A percentile compares a stretch with the other conserved stretches of the same genome.
Evolutionary conservation across 2,797 vertebrate genomes (phyloP).

Genomic region (Lagodon rhomboides): DNA sequence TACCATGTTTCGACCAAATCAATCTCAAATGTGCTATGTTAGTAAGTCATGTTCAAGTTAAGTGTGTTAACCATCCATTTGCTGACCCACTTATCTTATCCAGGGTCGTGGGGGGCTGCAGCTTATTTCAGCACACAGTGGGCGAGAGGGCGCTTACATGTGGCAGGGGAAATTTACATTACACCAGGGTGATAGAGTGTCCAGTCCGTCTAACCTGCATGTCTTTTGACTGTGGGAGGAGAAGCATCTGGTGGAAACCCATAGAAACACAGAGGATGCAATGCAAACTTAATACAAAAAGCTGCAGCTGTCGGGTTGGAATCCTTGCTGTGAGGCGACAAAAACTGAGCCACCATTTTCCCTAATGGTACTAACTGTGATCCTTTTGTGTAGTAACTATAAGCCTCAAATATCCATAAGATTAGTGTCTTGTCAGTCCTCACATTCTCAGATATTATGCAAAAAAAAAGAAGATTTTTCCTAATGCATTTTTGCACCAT

Average conservation of each 20-base stretch:
- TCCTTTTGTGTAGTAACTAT: not conserved
- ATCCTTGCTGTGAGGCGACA: not conserved
- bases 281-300: slow-evolving; percentile 4
- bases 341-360: not conserved
- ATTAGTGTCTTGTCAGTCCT: not conserved
- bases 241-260: slow-evolving; percentile 10
- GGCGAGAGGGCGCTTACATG: not conserved
- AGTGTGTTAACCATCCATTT: slow-evolving; percentile 13
- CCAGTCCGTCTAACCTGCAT: slow-evolving; percentile 6
- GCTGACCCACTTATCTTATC: slow-evolving; percentile 8
- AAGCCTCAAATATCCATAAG: not conserved
- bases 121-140: slow-evolving; percentile 18
- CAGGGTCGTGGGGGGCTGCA: not conserved
- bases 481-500: not conserved
- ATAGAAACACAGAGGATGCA: not conserved
- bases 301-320: not conserved
- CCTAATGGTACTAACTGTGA: not conserved
- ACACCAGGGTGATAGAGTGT: slow-evolving; percentile 8
- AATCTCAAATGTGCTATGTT: not conserved
- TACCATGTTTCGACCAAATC: not conserved
- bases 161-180: slow-evolving; percentile 3
- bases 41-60: slow-evolving; percentile 14
- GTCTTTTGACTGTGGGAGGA: slow-evolving; percentile 5
- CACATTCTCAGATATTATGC: not conserved
- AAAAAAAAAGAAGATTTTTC: not conserved